Base-by-base conservation (phyloP, 1,140 invertebrate species). In the Chironomus tepperi region DNA sequence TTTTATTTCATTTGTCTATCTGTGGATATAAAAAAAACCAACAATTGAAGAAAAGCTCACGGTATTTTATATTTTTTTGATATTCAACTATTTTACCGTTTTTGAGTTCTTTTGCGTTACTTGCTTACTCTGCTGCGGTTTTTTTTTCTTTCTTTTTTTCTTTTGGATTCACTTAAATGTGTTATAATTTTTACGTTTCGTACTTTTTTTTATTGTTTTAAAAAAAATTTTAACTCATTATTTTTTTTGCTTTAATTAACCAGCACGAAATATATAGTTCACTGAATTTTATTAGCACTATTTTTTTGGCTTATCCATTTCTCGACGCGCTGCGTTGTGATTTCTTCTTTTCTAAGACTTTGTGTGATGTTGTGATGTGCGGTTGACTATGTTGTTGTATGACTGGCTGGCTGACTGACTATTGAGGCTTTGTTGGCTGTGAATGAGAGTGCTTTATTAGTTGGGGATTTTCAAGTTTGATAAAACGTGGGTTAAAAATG, bases 201-300 rank as follows among this genome's bases (percentile, higher is more conserved):
- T 57, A 57, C 47, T 57, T 57, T 57, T 47, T 67, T 70, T 70
- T 70, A 70, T 70, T 70, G 65, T 70, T 70, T 70, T 21, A 70
- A 70, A 21, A 19, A 70, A 70, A 9, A 10, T 70, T 70, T 70
- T 70, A 19, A 70, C 19, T 70, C 65, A 70, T 70, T 70, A 70
- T 19, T 21, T 70, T 57, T 19, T 70, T 70, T 70, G 65, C 65
- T 70, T 70, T 70, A 70, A 70, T 70, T 70, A 70, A 21, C 65
- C 65, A 70, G 47, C 65, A 70, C 65, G 16, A 70, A 70, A 70
- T 70, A 70, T 70, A 19, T 70, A 70, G 65, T 70, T 70, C 65
- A 70, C 65, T 70, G 65, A 70, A 70, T 70, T 70, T 70, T 70
- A 70, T 70, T 70, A 70, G 65, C 65, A 70, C 65, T 70, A 70